These are phyloP conservation scores for Coenonympha arcania DNA, from an alignment of 2,888 invertebrate genomes.

Conservation along the genomic window DNA sequence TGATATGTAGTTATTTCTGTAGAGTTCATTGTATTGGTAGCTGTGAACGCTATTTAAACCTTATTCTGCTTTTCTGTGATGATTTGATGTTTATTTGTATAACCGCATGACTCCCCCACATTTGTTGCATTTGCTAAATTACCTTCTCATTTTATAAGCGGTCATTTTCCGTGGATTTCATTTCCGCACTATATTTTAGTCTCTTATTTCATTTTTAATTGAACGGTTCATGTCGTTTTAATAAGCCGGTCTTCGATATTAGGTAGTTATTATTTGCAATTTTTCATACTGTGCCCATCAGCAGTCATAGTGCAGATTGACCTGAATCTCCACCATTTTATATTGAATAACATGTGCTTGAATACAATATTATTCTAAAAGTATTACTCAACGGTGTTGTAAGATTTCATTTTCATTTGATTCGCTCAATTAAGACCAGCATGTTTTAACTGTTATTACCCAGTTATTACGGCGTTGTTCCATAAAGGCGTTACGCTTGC, in stretches of 20 bases:
- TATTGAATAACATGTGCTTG: slow-evolving; percentile 14
- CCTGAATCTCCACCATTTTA: slow-evolving; percentile 15
- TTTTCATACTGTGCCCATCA: slow-evolving; percentile 4
- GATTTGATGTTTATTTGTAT: too few species aligned
- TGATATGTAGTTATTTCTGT: too few species aligned
- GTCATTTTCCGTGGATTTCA: too few species aligned
- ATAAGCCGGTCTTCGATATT: too few species aligned
- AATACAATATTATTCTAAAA: too few species aligned
- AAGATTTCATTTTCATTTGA: slow-evolving; percentile 27
- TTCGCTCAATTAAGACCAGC: slow-evolving; percentile 23
- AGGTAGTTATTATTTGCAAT: neutral
- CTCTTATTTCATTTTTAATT: neutral
- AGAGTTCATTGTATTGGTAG: too few species aligned
- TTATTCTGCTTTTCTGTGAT: too few species aligned
- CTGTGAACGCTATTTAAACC: too few species aligned
- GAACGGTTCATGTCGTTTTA: neutral
- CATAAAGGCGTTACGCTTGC: slow-evolving; percentile 32
- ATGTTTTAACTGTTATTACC: slow-evolving; percentile 16
- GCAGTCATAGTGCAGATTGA: slow-evolving; percentile 15
- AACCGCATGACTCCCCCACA: too few species aligned
- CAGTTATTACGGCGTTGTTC: slow-evolving; percentile 17
- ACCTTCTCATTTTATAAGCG: too few species aligned
- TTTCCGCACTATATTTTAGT: too few species aligned
- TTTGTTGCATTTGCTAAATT: too few species aligned
- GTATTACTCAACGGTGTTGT: slow-evolving; percentile 24